Conservation (phyloP, 2,888 invertebrate species). For the Malacosoma neustria region DNA sequence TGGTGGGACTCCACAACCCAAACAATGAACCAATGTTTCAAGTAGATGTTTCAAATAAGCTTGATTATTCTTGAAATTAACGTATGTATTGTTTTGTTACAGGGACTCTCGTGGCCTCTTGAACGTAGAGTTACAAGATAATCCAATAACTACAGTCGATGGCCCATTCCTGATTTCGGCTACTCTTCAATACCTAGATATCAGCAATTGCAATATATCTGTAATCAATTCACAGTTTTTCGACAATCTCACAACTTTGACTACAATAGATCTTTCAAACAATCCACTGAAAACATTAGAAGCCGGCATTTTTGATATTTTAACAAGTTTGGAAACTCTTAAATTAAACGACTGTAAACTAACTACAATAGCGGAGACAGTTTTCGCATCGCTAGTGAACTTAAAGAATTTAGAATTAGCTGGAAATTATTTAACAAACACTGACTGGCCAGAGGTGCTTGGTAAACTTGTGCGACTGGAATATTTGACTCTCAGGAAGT, state of each 20-base stretch:
- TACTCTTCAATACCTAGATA: constrained; percentile 79
- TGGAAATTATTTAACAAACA: constrained; percentile 70
- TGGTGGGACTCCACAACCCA: no score
- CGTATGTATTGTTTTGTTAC: no score
- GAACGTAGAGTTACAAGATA: constrained; percentile 81
- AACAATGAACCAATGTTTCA: no score
- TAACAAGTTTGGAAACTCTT: constrained; percentile 78
- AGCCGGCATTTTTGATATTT: constrained; percentile 75
- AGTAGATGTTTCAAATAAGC: no score
- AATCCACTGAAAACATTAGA: constrained; percentile 77
- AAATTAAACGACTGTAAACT: constrained; percentile 80
- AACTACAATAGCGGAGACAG: constrained; percentile 67
- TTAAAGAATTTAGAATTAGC: constrained; percentile 78
- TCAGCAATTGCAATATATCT: constrained; percentile 78
- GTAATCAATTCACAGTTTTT: constrained; percentile 78
- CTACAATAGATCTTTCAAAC: constrained; percentile 80
- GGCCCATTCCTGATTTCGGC: constrained; percentile 79
- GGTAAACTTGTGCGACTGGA: constrained; percentile 76
- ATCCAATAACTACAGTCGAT: constrained; percentile 76
- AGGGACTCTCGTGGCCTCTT: constrained; percentile 81
- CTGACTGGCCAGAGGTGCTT: constrained; percentile 78
- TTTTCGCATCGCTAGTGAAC: constrained; percentile 74
- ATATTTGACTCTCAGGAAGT: constrained; percentile 77
- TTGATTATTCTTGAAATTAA: no score
- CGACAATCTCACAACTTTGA: constrained; percentile 78